Percentiles rank a stretch among this genome's conserved stretches.
These are phyloP conservation scores for Leptopterna dolabrata DNA, from an alignment of 2,888 invertebrate genomes.

Conservation along the genomic window DNA sequence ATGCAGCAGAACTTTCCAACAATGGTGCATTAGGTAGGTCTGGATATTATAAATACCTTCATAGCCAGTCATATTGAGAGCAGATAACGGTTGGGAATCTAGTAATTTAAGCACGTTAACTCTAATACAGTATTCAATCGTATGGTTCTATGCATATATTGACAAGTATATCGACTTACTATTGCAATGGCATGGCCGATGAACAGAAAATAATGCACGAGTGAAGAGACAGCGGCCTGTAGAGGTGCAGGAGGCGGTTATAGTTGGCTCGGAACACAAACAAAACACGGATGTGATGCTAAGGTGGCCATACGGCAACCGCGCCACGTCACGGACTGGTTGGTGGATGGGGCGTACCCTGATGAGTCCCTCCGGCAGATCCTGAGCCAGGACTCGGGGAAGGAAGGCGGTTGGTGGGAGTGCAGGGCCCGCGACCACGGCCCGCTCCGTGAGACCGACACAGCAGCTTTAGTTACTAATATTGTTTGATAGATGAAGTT, in stretches of 20 bases:
- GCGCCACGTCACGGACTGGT: slow-evolving; percentile 53
- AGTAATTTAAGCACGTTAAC: too few relatives aligned
- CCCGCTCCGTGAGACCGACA: too few relatives aligned
- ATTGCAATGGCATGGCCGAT: background rate
- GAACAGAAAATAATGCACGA: background rate
- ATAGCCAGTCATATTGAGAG: too few relatives aligned
- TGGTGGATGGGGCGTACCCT: background rate
- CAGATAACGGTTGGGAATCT: too few relatives aligned
- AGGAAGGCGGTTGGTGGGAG: background rate
- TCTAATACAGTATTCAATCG: too few relatives aligned
- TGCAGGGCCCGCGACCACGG: background rate
- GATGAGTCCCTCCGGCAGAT: background rate
- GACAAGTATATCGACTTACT: slow-evolving; percentile 6
- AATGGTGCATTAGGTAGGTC: too few relatives aligned
- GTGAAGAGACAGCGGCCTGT: background rate
- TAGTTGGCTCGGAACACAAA: background rate
- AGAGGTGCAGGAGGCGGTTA: background rate
- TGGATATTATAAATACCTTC: too few relatives aligned
- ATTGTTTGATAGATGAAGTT: too few relatives aligned
- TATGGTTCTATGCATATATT: background rate
- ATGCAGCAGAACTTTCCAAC: too few relatives aligned
- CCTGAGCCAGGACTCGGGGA: background rate
- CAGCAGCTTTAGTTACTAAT: too few relatives aligned
- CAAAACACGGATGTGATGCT: background rate
- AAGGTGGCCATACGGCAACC: slow-evolving; percentile 49